These are phyloP conservation scores for Diceros bicornis DNA, from an alignment of 2,797 vertebrate species.

Conservation along the genomic window DNA sequence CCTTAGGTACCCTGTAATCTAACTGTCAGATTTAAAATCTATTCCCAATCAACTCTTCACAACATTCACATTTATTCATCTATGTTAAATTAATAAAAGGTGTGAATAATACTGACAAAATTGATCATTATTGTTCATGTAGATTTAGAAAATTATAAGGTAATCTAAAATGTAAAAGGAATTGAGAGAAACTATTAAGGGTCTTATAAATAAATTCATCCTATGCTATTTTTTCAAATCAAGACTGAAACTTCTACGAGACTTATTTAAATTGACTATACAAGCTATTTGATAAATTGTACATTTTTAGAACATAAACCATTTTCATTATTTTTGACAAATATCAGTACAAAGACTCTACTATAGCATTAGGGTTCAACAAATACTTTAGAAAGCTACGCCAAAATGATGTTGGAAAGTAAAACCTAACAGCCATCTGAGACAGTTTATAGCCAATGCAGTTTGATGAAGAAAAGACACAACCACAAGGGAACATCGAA, in stretches of 20 bases:
- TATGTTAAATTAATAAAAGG: conserved; percentile 99
- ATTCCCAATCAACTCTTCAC: conserved; percentile 97
- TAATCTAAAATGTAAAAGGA: conserved; percentile 95
- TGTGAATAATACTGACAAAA: conserved; percentile 96
- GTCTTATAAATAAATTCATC: conserved; percentile 93
- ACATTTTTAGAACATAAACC: conserved; percentile 86
- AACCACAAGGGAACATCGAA: neutral
- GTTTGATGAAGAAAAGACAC: conserved; percentile 71
- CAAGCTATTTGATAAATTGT: conserved; percentile 87
- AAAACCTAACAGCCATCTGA: conserved; percentile 29
- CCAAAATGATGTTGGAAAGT: conserved; percentile 67
- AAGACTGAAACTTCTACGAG: conserved; percentile 87
- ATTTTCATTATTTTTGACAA: conserved; percentile 85
- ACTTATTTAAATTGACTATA: conserved; percentile 89
- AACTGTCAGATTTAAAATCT: conserved; percentile 98
- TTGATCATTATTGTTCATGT: conserved; percentile 97
- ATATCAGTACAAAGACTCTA: conserved; percentile 79
- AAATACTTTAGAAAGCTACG: conserved; percentile 74
- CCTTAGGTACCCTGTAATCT: conserved; percentile 97
- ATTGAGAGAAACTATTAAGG: conserved; percentile 95
- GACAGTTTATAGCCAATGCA: neutral
- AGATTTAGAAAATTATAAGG: conserved; percentile 99
- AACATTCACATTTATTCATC: conserved; percentile 99
- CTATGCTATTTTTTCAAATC: conserved; percentile 87
- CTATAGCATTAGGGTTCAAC: conserved; percentile 61